Base-by-base conservation (phyloP, 2,113 vertebrate genomes). In the Chunga burmeisteri region DNA sequence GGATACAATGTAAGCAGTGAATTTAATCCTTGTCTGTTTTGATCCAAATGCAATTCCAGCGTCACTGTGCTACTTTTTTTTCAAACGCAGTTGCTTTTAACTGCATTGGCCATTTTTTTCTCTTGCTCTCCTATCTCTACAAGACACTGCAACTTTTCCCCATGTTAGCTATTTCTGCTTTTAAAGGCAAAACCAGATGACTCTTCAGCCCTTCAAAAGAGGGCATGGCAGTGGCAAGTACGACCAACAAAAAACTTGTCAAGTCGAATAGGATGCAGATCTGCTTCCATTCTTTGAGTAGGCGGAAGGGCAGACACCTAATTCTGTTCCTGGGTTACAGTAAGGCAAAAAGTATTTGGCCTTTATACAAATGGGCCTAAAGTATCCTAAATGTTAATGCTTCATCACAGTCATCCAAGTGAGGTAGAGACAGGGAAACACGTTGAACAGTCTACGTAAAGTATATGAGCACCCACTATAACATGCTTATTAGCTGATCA, bases 371-470 rank as follows among this genome's bases (percentile, higher is more conserved):
- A 65, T 9, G 47, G 36, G 15, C 79, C 58, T 87, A 7, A 81
- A 63, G 23, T 58, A 79, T 56, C 56, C 62, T 66, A 30, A 84
- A 62, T 25, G 29, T 34, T 83, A 83, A 66, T 20, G 49, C 15
- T 83, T 44, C 21, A 36, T 7, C 50, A 80, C 55, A 68, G 20
- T 18, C 49, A 62, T 10, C 29, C 53, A 66, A 13, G 42, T 27
- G 44, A 96, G 14, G 30, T 2, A 56, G 49, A 79, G 34, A 56
- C 22, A 70, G 29, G 26, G 38, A 82, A 95, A 82, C 13, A 50
- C 0, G 0, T 3, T 40, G 21, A 74, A n/a, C 50, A 81, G 19
- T 16, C n/a, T 46, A 8, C 3, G 26, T 52, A 16, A 93, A 50
- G 22, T 3, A 21, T 8, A 55, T 8, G 9, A 81, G 18, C 61